Evolutionary conservation across 2,113 vertebrate species (phyloP).

Genomic region (Herpetotheres cachinnans): DNA sequence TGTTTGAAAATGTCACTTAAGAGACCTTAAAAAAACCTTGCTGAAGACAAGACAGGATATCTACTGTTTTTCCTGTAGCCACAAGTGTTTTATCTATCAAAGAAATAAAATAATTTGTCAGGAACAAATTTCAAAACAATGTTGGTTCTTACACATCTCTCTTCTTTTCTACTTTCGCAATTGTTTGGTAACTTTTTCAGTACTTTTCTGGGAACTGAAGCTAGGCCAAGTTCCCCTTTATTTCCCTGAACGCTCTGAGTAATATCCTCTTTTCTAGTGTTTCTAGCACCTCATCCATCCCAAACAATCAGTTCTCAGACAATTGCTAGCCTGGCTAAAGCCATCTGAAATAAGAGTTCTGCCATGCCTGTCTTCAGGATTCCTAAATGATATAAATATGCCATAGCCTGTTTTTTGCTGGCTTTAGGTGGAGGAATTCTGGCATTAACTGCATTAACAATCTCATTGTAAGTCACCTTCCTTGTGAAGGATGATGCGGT

Average conservation of each 20-base stretch:
- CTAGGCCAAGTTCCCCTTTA: not conserved
- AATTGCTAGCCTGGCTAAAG: not conserved
- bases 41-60: not conserved
- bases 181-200: not conserved
- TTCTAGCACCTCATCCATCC: not conserved
- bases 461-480: not conserved
- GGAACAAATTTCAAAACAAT: not conserved
- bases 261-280: not conserved
- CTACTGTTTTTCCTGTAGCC: not conserved
- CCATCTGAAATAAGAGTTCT: not conserved
- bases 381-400: not conserved
- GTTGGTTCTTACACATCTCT: not conserved
- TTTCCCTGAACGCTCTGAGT: not conserved
- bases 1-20: not conserved
- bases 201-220: not conserved
- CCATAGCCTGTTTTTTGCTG: not conserved
- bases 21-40: not conserved
- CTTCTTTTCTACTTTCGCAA: not conserved
- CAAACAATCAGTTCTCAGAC: not conserved
- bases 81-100: not conserved
- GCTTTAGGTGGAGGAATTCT: not conserved
- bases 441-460: not conserved
- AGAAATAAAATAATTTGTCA: not conserved
- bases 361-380: not conserved
- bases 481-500: not conserved